phyloP scores from a whole-genome alignment of 2,888 invertebrate genomes.

The Plemyria rubiginata region DNA sequence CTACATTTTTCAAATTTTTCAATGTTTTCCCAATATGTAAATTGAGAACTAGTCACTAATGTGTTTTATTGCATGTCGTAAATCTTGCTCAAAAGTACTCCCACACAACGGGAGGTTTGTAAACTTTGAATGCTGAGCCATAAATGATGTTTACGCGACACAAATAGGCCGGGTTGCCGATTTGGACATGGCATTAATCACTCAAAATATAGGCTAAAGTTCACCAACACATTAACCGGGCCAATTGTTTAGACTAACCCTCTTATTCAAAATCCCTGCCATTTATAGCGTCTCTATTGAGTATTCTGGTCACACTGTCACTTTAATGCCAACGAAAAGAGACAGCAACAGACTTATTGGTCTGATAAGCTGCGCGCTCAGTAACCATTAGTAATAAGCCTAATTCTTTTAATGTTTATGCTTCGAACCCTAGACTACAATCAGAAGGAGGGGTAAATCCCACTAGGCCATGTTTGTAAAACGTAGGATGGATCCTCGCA shows the following conservation, averaged over 20 bases:
- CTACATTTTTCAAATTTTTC: background rate
- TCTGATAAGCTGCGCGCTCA: too few species aligned
- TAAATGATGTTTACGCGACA: slow-evolving; percentile 38
- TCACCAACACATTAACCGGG: slow-evolving; percentile 1
- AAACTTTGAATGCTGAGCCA: slow-evolving; percentile 27
- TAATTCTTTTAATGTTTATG: too few species aligned
- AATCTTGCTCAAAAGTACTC: slow-evolving; percentile 23
- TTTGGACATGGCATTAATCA: slow-evolving; percentile 36
- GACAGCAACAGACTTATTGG: too few species aligned
- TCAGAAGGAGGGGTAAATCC: too few species aligned
- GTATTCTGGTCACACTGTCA: too few species aligned
- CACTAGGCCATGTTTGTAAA: too few species aligned
- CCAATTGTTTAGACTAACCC: background rate
- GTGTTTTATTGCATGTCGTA: slow-evolving; percentile 27
- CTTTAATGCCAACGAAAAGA: too few species aligned
- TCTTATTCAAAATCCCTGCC: too few species aligned
- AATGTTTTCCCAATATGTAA: slow-evolving; percentile 25
- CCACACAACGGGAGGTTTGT: slow-evolving; percentile 26
- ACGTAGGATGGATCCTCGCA: too few species aligned
- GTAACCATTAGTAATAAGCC: too few species aligned
- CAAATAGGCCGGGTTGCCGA: slow-evolving; percentile 38
- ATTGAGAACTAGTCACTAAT: slow-evolving; percentile 20
- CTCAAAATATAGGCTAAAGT: slow-evolving; percentile 12
- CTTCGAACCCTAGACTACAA: too few species aligned
- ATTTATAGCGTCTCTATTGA: too few species aligned